A percentile compares a stretch with the other conserved stretches of the same genome.
These are phyloP conservation scores for Proteles cristata DNA, from an alignment of 2,113 vertebrate species.

Conservation along the genomic window DNA sequence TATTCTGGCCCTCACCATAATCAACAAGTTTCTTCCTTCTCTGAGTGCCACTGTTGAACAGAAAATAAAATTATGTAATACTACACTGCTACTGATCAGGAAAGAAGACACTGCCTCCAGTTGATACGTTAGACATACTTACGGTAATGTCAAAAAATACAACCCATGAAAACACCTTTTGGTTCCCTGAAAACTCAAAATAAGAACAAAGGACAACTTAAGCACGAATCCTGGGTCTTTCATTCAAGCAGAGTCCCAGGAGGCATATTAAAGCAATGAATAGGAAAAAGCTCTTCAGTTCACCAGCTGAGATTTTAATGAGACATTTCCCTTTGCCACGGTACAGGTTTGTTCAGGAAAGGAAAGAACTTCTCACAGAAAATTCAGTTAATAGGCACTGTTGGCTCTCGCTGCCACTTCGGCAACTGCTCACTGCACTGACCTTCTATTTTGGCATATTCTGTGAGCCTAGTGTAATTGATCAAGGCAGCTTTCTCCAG, in stretches of 20 bases:
- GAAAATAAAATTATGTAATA: conserved; percentile 59
- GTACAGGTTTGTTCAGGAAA: conserved; percentile 85
- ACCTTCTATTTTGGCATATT: conserved; percentile 98
- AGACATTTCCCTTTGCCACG: conserved; percentile 89
- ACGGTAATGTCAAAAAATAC: conserved; percentile 81
- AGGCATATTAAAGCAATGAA: conserved; percentile 92
- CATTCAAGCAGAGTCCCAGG: conserved; percentile 88
- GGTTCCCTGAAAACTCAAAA: conserved; percentile 83
- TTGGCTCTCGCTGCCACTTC: conserved; percentile 84
- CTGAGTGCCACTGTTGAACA: not conserved
- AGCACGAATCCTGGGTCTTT: conserved; percentile 85
- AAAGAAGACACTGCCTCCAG: conserved; percentile 60
- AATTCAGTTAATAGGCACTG: conserved; percentile 86
- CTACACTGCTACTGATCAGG: conserved; percentile 33
- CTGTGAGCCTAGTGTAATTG: conserved; percentile 97
- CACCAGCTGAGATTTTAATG: conserved; percentile 93
- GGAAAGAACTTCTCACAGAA: conserved; percentile 83
- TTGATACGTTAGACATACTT: conserved; percentile 79
- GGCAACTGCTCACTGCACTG: conserved; percentile 84
- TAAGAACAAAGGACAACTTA: conserved; percentile 89
- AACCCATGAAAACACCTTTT: conserved; percentile 78
- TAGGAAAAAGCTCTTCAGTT: conserved; percentile 89
- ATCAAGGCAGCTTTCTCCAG: conserved; percentile 96
- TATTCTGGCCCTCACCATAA: conserved; percentile 53
- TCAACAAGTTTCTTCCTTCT: conserved; percentile 70